Conservation (phyloP, 2,888 invertebrate genomes). For the Apamea crenata region DNA sequence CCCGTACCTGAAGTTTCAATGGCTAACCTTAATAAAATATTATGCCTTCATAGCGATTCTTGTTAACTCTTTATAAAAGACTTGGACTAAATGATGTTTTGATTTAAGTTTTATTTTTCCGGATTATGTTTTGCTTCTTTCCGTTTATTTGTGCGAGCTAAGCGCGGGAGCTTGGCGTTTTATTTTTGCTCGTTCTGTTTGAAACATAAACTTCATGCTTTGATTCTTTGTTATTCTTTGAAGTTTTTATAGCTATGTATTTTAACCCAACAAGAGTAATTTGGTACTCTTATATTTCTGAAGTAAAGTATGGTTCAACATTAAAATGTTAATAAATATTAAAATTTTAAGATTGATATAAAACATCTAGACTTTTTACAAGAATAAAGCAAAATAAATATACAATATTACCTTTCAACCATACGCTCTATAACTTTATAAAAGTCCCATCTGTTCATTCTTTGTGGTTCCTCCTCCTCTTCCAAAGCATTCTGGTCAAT, state of each 20-base stretch:
- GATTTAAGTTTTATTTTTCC: slow-evolving; percentile 43
- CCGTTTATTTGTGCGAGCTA: slow-evolving; percentile 37
- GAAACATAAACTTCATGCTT: slow-evolving; percentile 32
- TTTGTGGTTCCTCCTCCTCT: slow-evolving; percentile 79
- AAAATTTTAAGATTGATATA: neutral
- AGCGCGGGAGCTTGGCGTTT: slow-evolving; percentile 20
- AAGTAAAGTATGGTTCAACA: neutral
- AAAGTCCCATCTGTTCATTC: slow-evolving; percentile 91
- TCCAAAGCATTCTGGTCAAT: slow-evolving; percentile 80
- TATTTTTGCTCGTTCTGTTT: slow-evolving; percentile 41
- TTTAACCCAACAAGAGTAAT: slow-evolving; percentile 20
- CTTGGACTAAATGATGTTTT: slow-evolving; percentile 58
- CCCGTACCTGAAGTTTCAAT: slow-evolving; percentile 89
- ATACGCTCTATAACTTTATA: slow-evolving; percentile 92
- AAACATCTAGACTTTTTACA: neutral
- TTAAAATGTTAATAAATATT: neutral
- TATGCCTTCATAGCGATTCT: slow-evolving; percentile 69
- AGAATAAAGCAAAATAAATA: slow-evolving; percentile 8
- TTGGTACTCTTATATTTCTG: neutral
- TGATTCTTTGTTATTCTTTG: slow-evolving; percentile 28
- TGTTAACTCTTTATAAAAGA: slow-evolving; percentile 66
- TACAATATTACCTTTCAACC: slow-evolving; percentile 87
- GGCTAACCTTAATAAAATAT: slow-evolving; percentile 72
- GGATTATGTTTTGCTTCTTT: slow-evolving; percentile 9
- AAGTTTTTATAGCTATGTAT: slow-evolving; percentile 4